phyloP scores from a whole-genome alignment of 1,140 invertebrate species.

The Neoseiulus cucumeris region DNA sequence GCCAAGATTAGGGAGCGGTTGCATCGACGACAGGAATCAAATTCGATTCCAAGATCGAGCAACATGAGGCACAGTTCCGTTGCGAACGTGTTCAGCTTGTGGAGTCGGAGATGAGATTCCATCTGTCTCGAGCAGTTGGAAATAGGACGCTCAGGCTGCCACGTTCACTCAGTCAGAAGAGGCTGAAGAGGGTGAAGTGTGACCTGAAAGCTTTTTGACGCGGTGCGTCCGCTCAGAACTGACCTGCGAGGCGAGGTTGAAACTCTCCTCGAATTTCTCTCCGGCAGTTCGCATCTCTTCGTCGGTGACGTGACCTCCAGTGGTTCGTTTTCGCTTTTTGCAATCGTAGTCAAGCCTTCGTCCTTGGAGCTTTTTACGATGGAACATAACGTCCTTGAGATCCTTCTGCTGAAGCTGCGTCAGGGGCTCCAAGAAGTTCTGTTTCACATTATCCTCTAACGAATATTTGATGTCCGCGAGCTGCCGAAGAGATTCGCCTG shows the following conservation, averaged over 20 bases:
- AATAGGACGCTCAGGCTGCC: too few relatives aligned
- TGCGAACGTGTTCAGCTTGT: too few relatives aligned
- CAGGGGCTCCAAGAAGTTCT: conserved; percentile 94
- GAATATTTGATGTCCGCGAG: conserved; percentile 98
- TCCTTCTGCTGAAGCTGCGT: conserved; percentile 94
- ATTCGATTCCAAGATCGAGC: too few relatives aligned
- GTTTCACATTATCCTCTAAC: conserved; percentile 95
- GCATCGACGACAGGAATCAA: too few relatives aligned
- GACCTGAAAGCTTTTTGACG: too few relatives aligned
- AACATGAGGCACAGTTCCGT: too few relatives aligned
- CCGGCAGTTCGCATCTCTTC: conserved; percentile 91
- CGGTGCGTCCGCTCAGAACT: not conserved
- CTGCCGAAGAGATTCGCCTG: conserved; percentile 86
- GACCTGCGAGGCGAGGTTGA: conserved; percentile 63
- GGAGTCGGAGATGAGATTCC: too few relatives aligned
- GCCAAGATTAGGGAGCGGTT: too few relatives aligned
- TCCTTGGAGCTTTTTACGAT: conserved; percentile 94
- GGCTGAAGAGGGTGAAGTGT: too few relatives aligned
- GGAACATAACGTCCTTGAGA: conserved; percentile 97
- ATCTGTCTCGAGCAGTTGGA: too few relatives aligned
- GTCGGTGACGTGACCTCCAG: conserved; percentile 83
- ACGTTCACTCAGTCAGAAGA: too few relatives aligned
- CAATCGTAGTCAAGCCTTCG: conserved; percentile 93
- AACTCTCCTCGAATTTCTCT: conserved; percentile 96
- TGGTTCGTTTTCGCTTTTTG: conserved; percentile 84